A percentile compares a stretch with the other conserved stretches of the same genome.
phyloP scores from a whole-genome alignment of 2,113 vertebrate species.

The Fukomys damarensis region DNA sequence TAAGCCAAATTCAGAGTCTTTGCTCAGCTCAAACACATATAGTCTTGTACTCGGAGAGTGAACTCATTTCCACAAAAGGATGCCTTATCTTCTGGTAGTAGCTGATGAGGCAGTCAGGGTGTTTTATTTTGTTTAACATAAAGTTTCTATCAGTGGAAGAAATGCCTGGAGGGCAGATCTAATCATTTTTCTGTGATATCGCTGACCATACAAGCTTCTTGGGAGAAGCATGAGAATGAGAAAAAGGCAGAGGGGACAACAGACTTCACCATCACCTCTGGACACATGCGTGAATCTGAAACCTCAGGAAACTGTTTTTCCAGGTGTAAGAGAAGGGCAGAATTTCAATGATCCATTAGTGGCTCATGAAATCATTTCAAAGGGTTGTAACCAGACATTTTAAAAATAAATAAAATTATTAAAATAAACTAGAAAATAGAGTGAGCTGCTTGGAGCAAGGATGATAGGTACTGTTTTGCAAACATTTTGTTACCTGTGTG shows the following conservation, averaged over 20 bases:
- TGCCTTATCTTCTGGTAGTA: background rate
- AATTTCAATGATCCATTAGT: background rate
- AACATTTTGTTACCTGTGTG: background rate
- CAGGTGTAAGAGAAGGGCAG: background rate
- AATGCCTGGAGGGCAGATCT: background rate
- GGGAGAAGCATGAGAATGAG: background rate
- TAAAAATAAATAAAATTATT: slow-evolving; percentile 12
- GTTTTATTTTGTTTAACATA: background rate
- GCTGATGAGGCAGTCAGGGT: background rate
- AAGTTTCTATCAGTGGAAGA: background rate
- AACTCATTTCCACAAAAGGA: background rate
- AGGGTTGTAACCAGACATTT: background rate
- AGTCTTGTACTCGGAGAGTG: background rate
- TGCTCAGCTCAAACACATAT: background rate
- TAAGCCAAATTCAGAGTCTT: background rate
- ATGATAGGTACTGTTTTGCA: background rate
- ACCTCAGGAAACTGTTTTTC: background rate
- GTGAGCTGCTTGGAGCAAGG: background rate
- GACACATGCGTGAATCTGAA: background rate
- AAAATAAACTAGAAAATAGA: background rate
- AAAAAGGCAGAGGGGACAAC: background rate
- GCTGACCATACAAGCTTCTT: background rate
- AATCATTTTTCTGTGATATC: background rate
- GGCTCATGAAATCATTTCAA: background rate
- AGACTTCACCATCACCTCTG: background rate